Evolutionary conservation across 2,113 vertebrate genomes (phyloP).

Genomic region (Nymphicus hollandicus): DNA sequence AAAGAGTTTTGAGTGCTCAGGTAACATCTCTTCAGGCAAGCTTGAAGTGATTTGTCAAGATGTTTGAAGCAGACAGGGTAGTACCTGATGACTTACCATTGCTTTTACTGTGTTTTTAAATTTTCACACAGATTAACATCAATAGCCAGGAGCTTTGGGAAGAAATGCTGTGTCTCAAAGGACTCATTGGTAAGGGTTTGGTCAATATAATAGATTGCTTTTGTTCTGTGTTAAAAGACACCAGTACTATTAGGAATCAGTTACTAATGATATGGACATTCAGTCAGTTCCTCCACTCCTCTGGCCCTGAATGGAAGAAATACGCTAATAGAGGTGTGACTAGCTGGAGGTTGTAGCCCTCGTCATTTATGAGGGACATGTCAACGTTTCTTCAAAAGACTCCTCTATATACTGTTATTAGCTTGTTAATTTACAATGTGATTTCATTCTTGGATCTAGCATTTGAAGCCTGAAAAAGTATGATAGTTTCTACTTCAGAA

Average conservation of each 20-base stretch:
- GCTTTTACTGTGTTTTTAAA: neutral
- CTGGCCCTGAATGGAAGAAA: neutral
- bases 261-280: neutral
- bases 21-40: neutral
- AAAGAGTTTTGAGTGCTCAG: neutral
- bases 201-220: neutral
- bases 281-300: neutral
- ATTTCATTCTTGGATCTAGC: neutral
- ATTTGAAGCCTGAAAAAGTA: neutral
- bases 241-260: neutral
- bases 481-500: neutral
- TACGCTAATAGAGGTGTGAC: neutral
- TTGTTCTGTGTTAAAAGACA: neutral
- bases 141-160: constrained; percentile 92
- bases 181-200: constrained; percentile 83
- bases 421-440: neutral
- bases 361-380: neutral
- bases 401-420: neutral
- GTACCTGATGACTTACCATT: neutral
- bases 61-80: neutral
- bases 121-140: constrained; percentile 76
- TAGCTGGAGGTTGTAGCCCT: neutral
- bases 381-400: neutral
- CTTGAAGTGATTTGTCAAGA: neutral
- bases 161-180: constrained; percentile 83